Evolutionary conservation across 2,797 vertebrate genomes (phyloP).

Genomic region (Diglossa cyanea): DNA sequence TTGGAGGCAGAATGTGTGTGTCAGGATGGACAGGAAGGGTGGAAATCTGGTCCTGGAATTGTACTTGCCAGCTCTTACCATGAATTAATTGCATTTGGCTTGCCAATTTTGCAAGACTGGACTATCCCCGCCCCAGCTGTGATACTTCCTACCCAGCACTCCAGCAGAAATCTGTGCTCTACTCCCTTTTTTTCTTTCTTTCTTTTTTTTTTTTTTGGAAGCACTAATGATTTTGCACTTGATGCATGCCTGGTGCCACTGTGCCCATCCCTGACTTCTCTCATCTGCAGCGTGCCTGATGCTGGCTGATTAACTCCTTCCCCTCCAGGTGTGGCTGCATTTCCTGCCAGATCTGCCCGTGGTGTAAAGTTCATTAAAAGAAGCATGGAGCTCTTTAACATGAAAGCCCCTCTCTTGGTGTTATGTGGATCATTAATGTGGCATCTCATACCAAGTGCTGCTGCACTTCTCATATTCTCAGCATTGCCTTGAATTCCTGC

Average conservation of each 20-base stretch:
- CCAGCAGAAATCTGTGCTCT: not conserved
- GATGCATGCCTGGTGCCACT: not conserved
- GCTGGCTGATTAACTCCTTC: not conserved
- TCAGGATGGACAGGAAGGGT: constrained; percentile 47
- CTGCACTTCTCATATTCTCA: not conserved
- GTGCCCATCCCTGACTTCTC: not conserved
- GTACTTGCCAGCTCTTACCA: constrained; percentile 31
- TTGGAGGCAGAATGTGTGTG: constrained; percentile 33
- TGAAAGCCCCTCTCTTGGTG: fast-evolving
- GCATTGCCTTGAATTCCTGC: not conserved
- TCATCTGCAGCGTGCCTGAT: not conserved
- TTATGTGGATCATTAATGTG: not conserved
- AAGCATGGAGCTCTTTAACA: not conserved
- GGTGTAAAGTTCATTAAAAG: not conserved
- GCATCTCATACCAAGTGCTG: not conserved
- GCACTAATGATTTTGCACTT: not conserved
- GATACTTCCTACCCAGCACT: constrained; percentile 3
- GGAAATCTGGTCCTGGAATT: constrained; percentile 30
- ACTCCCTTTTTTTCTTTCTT: too few species aligned
- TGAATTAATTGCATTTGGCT: constrained; percentile 59
- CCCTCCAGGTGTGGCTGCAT: not conserved
- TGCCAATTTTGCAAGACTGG: constrained; percentile 52
- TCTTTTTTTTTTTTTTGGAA: not conserved
- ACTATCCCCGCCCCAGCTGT: constrained; percentile 43
- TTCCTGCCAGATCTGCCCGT: not conserved